Conservation (phyloP, 2,888 invertebrate species). For the Xylota sylvarum region DNA sequence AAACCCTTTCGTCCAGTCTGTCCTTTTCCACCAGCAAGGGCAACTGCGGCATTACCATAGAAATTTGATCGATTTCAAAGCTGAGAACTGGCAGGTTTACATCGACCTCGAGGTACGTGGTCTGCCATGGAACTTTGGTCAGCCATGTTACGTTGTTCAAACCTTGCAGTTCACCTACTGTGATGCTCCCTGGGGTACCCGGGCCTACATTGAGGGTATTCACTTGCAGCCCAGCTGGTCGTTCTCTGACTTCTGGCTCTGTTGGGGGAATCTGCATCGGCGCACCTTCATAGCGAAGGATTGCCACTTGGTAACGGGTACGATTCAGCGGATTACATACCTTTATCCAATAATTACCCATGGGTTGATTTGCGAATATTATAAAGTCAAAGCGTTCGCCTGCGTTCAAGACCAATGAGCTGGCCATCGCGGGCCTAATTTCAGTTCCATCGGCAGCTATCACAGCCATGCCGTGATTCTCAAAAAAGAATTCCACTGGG, state of each 20-base stretch:
- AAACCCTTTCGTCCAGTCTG: conserved; percentile 80
- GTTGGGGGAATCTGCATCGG: neutral
- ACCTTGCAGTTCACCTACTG: conserved; percentile 24
- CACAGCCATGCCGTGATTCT: conserved; percentile 80
- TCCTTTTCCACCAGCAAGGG: conserved; percentile 82
- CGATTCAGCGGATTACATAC: conserved; percentile 80
- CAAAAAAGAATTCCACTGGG: conserved; percentile 81
- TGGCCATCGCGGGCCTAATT: conserved; percentile 81
- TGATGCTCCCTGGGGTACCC: neutral
- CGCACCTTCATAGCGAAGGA: conserved; percentile 81
- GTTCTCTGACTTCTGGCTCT: conserved; percentile 15
- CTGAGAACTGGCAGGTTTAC: conserved; percentile 11
- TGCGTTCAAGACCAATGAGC: conserved; percentile 81
- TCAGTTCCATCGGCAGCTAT: conserved; percentile 83
- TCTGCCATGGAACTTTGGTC: neutral
- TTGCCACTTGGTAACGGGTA: conserved; percentile 79
- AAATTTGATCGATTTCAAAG: conserved; percentile 83
- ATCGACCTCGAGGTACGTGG: conserved; percentile 16
- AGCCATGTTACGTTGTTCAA: neutral
- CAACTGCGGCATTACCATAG: conserved; percentile 80
- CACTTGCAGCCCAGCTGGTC: conserved; percentile 25
- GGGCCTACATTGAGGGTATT: conserved; percentile 31
- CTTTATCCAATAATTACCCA: conserved; percentile 82
- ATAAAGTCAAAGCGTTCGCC: conserved; percentile 83
- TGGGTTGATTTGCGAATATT: conserved; percentile 81